phyloP scores from a whole-genome alignment of 2,888 invertebrate genomes.

The Netelia inedita region DNA sequence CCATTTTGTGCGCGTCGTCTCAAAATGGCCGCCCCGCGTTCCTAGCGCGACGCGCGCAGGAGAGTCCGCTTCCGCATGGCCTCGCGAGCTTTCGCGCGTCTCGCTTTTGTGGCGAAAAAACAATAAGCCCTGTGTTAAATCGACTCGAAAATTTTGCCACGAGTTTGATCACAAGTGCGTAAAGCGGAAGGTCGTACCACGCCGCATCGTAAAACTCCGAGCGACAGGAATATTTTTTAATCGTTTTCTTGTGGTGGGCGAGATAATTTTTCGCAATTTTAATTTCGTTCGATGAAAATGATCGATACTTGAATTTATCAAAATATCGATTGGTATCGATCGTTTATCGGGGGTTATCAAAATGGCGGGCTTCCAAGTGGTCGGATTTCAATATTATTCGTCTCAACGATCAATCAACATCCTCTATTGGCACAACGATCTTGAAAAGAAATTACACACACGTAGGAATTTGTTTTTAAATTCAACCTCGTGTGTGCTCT shows the following conservation, averaged over 20 bases:
- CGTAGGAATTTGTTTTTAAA: not conserved
- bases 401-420: slow-evolving; percentile 14
- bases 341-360: not conserved
- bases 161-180: slow-evolving; percentile 27
- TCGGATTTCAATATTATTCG: slow-evolving; percentile 29
- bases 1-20: not conserved
- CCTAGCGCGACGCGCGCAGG: not conserved
- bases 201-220: not conserved
- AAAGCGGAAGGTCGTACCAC: not conserved
- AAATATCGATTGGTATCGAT: too few species aligned
- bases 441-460: slow-evolving; percentile 2
- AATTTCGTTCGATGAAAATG: not conserved
- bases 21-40: slow-evolving; percentile 8
- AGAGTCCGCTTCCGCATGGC: slow-evolving; percentile 31
- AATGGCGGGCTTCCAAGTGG: slow-evolving; percentile 28
- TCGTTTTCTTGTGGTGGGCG: too few species aligned
- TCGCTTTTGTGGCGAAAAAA: slow-evolving; percentile 28
- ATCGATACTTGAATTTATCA: not conserved
- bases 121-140: slow-evolving; percentile 30
- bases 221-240: not conserved
- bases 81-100: slow-evolving; percentile 31
- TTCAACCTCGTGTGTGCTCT: slow-evolving; percentile 46
- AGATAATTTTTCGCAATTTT: too few species aligned
- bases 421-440: slow-evolving; percentile 30
- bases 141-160: slow-evolving; percentile 28